Percentiles rank a stretch among this genome's conserved stretches.
phyloP scores from a whole-genome alignment of 2,113 vertebrate genomes.

The Bufo bufo region DNA sequence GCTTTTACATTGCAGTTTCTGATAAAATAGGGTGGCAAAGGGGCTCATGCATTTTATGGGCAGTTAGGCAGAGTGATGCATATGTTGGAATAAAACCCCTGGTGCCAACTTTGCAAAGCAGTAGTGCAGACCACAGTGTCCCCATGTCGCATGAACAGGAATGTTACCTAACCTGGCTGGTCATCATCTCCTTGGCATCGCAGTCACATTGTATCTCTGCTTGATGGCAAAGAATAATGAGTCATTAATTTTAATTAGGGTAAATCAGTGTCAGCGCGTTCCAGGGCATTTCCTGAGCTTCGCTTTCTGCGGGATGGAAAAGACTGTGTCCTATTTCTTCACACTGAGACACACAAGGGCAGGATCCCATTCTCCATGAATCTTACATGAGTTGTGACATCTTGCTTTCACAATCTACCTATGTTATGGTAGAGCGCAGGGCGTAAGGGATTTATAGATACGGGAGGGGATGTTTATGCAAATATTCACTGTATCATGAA shows the following conservation, averaged over 20 bases:
- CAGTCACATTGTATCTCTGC: neutral
- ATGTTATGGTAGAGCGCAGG: neutral
- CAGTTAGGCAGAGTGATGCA: too few relatives aligned
- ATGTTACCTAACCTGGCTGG: neutral
- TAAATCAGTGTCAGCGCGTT: neutral
- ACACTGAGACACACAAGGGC: neutral
- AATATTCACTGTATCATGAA: too few relatives aligned
- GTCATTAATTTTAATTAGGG: neutral
- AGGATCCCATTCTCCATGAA: neutral
- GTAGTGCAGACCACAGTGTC: neutral
- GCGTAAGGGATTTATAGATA: too few relatives aligned
- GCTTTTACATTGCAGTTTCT: too few relatives aligned
- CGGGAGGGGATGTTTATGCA: neutral
- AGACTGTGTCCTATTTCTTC: neutral
- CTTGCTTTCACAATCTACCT: neutral
- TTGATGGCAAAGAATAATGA: neutral
- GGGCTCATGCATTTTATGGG: too few relatives aligned
- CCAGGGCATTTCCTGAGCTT: neutral
- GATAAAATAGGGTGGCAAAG: too few relatives aligned
- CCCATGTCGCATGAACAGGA: neutral
- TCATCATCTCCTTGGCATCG: neutral
- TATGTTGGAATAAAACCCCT: neutral
- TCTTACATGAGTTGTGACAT: conserved; percentile 7
- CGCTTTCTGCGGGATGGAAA: neutral
- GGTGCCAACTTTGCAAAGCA: neutral